Evolutionary conservation across 2,797 vertebrate species (phyloP).

Genomic region (Cirrhinus molitorella): DNA sequence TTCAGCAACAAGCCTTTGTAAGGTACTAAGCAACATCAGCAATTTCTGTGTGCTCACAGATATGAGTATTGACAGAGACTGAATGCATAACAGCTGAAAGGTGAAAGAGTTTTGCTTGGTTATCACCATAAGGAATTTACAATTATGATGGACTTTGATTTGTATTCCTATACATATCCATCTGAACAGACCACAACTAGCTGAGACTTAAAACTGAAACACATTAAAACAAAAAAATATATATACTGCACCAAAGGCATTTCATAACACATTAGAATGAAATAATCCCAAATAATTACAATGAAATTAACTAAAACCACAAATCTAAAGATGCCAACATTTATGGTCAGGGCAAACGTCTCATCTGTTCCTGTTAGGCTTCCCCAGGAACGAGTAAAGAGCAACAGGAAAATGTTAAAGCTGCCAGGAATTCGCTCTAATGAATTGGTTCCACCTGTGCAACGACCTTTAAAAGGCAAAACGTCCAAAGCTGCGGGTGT

Average conservation of each 20-base stretch:
- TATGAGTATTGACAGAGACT: not conserved
- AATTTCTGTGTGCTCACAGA: not conserved
- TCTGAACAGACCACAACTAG: too few species aligned
- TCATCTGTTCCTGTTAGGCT: not conserved
- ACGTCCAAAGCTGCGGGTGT: not conserved
- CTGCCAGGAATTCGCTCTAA: not conserved
- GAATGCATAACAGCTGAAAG: not conserved
- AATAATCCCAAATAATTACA: not conserved
- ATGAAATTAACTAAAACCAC: not conserved
- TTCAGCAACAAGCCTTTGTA: not conserved
- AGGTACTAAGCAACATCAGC: not conserved
- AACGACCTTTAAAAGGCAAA: not conserved
- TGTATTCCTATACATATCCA: not conserved
- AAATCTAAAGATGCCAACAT: not conserved
- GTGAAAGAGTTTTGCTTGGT: not conserved
- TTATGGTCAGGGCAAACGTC: not conserved
- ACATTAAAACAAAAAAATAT: not conserved
- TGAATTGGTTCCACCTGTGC: conserved; percentile 7
- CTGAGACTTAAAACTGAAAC: not conserved
- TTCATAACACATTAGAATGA: not conserved
- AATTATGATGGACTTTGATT: conserved; percentile 42
- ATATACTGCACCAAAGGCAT: not conserved
- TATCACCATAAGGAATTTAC: conserved; percentile 27
- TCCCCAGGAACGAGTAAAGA: not conserved
- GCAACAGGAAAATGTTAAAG: not conserved